Conservation (phyloP, 2,888 invertebrate species). For the Myopa tessellatipennis region DNA sequence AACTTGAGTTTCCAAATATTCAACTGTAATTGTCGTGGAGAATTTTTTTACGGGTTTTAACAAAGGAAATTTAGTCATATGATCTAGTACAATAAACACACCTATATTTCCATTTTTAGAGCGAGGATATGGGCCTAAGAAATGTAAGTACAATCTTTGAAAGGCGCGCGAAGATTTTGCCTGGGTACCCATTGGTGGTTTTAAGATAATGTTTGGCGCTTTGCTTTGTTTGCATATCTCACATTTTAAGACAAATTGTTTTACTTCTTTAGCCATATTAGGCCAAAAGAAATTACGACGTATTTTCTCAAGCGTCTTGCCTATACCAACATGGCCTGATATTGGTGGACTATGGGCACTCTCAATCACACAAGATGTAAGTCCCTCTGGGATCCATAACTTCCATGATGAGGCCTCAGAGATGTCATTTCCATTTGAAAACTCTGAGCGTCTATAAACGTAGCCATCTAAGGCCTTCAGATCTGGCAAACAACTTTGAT, state of each 20-base stretch:
- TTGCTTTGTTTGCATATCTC: conserved; percentile 32
- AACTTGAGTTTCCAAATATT: conserved; percentile 39
- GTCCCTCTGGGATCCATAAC: conserved; percentile 34
- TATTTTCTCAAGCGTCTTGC: conserved; percentile 35
- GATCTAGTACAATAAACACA: conserved; percentile 40
- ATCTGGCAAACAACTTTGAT: conserved; percentile 30
- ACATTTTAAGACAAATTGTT: conserved; percentile 21
- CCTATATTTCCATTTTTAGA: conserved; percentile 42
- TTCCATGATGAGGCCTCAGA: conserved; percentile 36
- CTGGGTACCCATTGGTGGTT: conserved; percentile 29
- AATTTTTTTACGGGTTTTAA: conserved; percentile 42
- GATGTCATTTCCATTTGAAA: conserved; percentile 9
- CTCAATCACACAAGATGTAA: not conserved
- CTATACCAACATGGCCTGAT: conserved; percentile 35
- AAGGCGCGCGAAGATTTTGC: conserved; percentile 2
- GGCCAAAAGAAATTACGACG: conserved; percentile 26
- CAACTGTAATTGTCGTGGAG: conserved; percentile 27
- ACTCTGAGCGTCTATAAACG: conserved; percentile 35
- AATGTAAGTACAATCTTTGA: conserved; percentile 42
- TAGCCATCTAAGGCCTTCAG: conserved; percentile 30
- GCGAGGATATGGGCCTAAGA: conserved; percentile 41
- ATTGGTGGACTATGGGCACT: conserved; percentile 25
- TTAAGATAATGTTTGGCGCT: conserved; percentile 23
- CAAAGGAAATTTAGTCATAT: conserved; percentile 37
- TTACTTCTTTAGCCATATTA: conserved; percentile 29